A percentile compares a stretch with the other conserved stretches of the same genome.
Evolutionary conservation across 2,797 vertebrate species (phyloP).

Genomic region (Euthynnus affinis): DNA sequence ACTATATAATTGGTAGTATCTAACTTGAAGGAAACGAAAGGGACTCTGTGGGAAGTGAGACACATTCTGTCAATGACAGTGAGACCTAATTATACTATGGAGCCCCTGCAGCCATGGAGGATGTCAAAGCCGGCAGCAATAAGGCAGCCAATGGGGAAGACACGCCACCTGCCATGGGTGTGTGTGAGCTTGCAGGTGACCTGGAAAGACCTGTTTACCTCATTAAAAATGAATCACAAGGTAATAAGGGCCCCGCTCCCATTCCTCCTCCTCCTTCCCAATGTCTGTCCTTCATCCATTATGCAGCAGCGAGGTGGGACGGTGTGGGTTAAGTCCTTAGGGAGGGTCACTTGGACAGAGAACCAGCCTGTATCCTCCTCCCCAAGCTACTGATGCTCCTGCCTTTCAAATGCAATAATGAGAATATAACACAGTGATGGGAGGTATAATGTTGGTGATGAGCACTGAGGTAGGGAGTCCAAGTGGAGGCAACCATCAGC

Average conservation of each 20-base stretch:
- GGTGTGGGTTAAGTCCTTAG: conserved; percentile 74
- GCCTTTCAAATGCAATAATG: conserved; percentile 59
- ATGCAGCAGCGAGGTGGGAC: conserved; percentile 80
- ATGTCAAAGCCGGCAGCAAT: conserved; percentile 78
- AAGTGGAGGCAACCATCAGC: conserved; percentile 37
- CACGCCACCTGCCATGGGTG: conserved; percentile 61
- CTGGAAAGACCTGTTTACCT: conserved; percentile 86
- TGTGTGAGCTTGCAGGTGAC: conserved; percentile 78
- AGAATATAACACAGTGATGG: conserved; percentile 71
- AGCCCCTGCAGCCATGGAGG: conserved; percentile 77
- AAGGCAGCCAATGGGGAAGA: conserved; percentile 71
- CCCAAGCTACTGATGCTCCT: conserved; percentile 34
- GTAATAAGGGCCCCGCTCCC: conserved; percentile 80
- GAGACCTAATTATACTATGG: conserved; percentile 85
- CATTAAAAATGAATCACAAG: conserved; percentile 88
- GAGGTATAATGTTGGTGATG: conserved; percentile 56
- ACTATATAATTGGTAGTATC: conserved; percentile 82
- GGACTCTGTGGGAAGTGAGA: conserved; percentile 77
- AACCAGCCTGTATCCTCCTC: conserved; percentile 44
- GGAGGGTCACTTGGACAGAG: conserved; percentile 80
- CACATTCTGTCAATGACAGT: conserved; percentile 82
- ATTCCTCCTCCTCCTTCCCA: conserved; percentile 42
- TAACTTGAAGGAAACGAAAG: conserved; percentile 74
- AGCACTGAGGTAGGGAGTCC: conserved; percentile 28
- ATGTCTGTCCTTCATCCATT: conserved; percentile 84